Percentiles rank a stretch among this genome's conserved stretches.
Evolutionary conservation across 1,140 invertebrate species (phyloP).

Genomic region (Paracyclopina nana): DNA sequence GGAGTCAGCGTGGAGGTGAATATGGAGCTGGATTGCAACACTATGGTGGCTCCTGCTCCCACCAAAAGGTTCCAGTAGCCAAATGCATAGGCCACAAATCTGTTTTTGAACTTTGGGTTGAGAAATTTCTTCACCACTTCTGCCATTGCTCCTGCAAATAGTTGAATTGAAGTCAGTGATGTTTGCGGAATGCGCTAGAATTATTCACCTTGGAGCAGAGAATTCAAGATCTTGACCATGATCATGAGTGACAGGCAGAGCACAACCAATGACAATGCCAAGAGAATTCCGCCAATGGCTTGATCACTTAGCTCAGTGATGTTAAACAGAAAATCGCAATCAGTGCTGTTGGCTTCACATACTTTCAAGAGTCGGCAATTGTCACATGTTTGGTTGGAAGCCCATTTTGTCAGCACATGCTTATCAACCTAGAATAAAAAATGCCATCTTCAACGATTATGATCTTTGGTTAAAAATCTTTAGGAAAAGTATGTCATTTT

Average conservation of each 20-base stretch:
- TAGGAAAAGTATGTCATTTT: no score
- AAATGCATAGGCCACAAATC: conserved; percentile 27
- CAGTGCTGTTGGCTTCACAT: conserved; percentile 30
- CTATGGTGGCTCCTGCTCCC: conserved; percentile 32
- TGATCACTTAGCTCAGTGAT: conserved; percentile 29
- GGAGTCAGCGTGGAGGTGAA: conserved; percentile 38
- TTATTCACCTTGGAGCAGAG: conserved; percentile 27
- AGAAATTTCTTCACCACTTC: conserved; percentile 31
- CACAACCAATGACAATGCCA: conserved; percentile 28
- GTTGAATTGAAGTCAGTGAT: no score
- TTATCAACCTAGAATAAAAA: no score
- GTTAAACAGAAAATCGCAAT: conserved; percentile 30
- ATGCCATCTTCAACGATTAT: conserved; percentile 15
- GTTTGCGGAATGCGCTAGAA: neutral
- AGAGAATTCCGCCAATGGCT: conserved; percentile 28
- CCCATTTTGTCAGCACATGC: neutral
- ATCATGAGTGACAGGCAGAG: conserved; percentile 31
- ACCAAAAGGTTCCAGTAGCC: conserved; percentile 34
- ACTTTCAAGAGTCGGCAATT: neutral
- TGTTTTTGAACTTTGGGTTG: conserved; percentile 32
- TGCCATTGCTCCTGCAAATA: conserved; percentile 24
- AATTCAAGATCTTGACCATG: conserved; percentile 37
- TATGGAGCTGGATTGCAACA: conserved; percentile 36
- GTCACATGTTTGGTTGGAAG: neutral
- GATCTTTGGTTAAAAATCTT: no score